Evolutionary conservation across 2,888 invertebrate species (phyloP), one percentile per base, ranked within the genome.

Genomic region (Dusona sp.): DNA sequence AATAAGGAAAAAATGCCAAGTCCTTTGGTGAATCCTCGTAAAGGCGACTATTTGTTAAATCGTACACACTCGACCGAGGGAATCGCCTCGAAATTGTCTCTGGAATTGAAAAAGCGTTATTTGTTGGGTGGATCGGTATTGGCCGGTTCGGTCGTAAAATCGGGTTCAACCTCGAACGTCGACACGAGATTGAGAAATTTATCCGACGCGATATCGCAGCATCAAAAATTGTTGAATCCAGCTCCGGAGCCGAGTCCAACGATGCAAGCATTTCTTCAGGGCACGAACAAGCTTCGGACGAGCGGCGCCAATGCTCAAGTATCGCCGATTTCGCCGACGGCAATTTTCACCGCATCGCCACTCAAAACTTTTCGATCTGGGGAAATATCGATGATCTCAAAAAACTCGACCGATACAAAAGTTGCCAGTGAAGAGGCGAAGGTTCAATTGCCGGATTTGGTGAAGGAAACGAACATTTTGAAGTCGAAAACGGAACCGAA

Each of bases 41-140:
- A 95, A 19, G 97, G 97, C n/a, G 97, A 97, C 88, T 97, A 97
- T 92, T 95, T 97, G 64, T 95, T 98, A 64, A 97, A 97, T 92
- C 96, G 98, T 91, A 97, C 98, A 0, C 97, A 97, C 87, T 98
- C 98, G 88, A 98, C 98, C 1, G 98, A 98, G 91, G 98, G 98
- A 29, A 97, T 98, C 81, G 98, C 98, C 16, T 97, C 98, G 22
- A 98, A 98, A 94, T 96, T 97, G 82, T 98, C 98, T 25, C 95
- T 98, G 77, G 98, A 98, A 94, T 95, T 98, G 67, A 98, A 98
- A 92, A 97, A 98, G 91, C 96, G 97, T 86, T 98, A 98, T 94
- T 95, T 98, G 25, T 95, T 98, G 16, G 98, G 98, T 0, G 97
- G 97, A 88, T 95, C 96, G 0, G 96, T 95, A 7, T 94, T 95